Percentiles rank a stretch among this genome's conserved stretches.
Conservation (phyloP, 2,888 invertebrate species). For the Cepaea hortensis region DNA sequence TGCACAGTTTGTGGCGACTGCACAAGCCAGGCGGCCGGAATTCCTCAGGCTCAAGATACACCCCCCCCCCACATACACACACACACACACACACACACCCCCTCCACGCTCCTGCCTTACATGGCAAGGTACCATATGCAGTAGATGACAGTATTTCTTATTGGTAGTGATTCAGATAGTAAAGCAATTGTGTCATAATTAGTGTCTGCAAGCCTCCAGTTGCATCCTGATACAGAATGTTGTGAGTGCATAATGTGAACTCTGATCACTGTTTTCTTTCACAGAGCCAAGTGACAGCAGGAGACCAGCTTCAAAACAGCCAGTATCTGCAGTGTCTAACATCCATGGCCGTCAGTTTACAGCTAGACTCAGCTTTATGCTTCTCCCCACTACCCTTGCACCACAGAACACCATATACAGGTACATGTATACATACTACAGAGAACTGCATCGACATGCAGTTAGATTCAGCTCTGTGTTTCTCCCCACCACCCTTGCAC, state of each 20-base stretch:
- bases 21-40: too few species aligned
- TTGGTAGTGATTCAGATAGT: too few species aligned
- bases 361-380: conserved; percentile 79
- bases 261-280: not conserved
- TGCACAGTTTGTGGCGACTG: too few species aligned
- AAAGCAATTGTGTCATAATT: too few species aligned
- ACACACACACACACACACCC: too few species aligned
- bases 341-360: conserved; percentile 79
- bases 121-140: too few species aligned
- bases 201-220: too few species aligned
- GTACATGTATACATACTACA: conserved; percentile 39
- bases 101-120: too few species aligned
- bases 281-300: conserved; percentile 78
- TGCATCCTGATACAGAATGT: too few species aligned
- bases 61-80: too few species aligned
- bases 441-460: conserved; percentile 75
- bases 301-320: conserved; percentile 81
- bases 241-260: not conserved
- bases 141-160: too few species aligned
- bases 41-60: too few species aligned
- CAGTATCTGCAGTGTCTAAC: conserved; percentile 80
- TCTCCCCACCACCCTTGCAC: conserved; percentile 78
- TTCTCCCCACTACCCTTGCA: conserved; percentile 78
- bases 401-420: conserved; percentile 59
- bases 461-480: conserved; percentile 79